Conservation (phyloP, 2,888 invertebrate species). For the Noctua janthe region DNA sequence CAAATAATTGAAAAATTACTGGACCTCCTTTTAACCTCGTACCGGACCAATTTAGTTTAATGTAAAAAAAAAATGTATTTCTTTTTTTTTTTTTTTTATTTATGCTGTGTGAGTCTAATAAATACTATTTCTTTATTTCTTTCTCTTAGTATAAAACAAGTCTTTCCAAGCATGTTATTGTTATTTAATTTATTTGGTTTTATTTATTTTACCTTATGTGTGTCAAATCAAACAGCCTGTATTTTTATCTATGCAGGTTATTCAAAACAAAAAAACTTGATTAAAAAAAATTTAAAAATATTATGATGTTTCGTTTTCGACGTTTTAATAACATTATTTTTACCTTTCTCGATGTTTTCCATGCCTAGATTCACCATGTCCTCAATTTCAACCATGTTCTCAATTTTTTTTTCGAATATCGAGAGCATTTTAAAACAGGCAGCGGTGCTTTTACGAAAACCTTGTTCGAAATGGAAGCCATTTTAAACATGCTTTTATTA, state of each 20-base stretch:
- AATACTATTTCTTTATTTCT: not conserved
- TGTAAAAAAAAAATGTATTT: no score
- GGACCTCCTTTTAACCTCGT: not conserved
- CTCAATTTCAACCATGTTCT: not conserved
- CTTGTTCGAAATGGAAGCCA: not conserved
- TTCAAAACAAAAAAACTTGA: not conserved
- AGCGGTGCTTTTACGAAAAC: not conserved
- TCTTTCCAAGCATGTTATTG: not conserved
- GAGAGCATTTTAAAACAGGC: slow-evolving; percentile 1
- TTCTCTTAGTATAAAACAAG: not conserved
- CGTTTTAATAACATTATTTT: not conserved
- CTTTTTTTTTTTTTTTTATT: no score
- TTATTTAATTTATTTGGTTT: not conserved
- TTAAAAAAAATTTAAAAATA: not conserved
- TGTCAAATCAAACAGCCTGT: not conserved
- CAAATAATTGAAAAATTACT: not conserved
- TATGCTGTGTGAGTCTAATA: no score
- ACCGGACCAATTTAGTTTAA: no score
- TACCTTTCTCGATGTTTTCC: not conserved
- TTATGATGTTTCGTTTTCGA: not conserved
- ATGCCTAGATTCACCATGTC: not conserved
- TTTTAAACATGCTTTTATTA: no score
- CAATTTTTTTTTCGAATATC: no score
- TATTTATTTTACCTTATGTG: not conserved
- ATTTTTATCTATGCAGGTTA: not conserved